Percentiles rank a stretch among this genome's conserved stretches.
phyloP scores from a whole-genome alignment of 2,888 invertebrate genomes.

The Himalopsyche anomala region DNA sequence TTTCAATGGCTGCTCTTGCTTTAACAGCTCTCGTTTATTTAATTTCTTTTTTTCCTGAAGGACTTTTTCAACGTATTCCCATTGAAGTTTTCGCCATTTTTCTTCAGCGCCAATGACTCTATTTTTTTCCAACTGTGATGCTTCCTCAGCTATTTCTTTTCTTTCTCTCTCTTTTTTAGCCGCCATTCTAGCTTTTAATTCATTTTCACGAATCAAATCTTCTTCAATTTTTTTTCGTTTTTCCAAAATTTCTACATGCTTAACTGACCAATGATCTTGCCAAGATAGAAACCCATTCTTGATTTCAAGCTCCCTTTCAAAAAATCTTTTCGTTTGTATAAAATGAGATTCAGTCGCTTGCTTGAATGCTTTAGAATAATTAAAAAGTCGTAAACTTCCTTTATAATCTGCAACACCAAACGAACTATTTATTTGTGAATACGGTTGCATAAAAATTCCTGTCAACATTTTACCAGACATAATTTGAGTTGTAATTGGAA shows the following conservation, averaged over 20 bases:
- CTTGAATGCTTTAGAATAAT: constrained; percentile 77
- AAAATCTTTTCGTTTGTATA: constrained; percentile 72
- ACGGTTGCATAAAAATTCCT: constrained; percentile 78
- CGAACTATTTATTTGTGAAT: constrained; percentile 77
- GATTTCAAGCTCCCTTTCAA: constrained; percentile 76
- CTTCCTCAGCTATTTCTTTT: constrained; percentile 75
- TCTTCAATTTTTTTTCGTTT: constrained; percentile 70
- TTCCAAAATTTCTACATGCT: constrained; percentile 70
- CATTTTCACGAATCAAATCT: constrained; percentile 38
- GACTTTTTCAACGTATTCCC: constrained; percentile 80
- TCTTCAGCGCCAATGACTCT: constrained; percentile 74
- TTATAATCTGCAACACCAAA: constrained; percentile 83
- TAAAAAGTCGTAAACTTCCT: constrained; percentile 82
- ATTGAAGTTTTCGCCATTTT: constrained; percentile 80
- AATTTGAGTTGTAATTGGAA: constrained; percentile 81
- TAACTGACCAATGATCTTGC: constrained; percentile 79
- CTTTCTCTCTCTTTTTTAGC: constrained; percentile 71
- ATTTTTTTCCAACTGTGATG: constrained; percentile 72
- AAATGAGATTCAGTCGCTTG: constrained; percentile 72
- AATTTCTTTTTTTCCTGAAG: constrained; percentile 81
- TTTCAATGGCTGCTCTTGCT: constrained; percentile 78
- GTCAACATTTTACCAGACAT: constrained; percentile 83
- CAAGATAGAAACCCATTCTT: constrained; percentile 77
- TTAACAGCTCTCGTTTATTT: constrained; percentile 78
- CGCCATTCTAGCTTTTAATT: constrained; percentile 32